Base-by-base conservation (phyloP, 2,888 invertebrate species). In the Eupelmus urozonus region DNA sequence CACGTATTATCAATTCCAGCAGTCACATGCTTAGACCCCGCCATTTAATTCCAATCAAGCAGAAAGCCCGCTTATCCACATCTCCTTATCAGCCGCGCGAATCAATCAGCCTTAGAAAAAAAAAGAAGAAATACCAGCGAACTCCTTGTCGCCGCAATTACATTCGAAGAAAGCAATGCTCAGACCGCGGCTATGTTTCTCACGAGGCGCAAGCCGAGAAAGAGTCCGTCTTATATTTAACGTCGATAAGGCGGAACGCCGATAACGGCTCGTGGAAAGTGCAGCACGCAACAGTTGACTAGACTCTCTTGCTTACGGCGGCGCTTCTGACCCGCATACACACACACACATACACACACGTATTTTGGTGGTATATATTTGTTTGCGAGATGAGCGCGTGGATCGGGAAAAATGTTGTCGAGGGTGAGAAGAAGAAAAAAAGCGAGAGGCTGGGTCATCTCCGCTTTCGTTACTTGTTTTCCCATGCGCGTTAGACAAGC, bases 201-300 rank as follows among this genome's bases (percentile, higher is more conserved):
- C 78, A 74, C 74, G 78, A 65, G 20, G 59, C 45, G 23, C 25
- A 20, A 55, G 76, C 71, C 66, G 77, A 67, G 77, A 57, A 20
- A 34, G 62, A n/a, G n/a, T n/a, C n/a, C n/a, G 72, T 78, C 67
- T 78, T 72, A 72, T 72, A 60, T 66, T 74, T 59, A 70, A 60
- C 34, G 65, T 59, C 74, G 78, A 74, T 74, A 78, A 78, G 74
- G 51, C 70, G 51, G 73, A 70, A 74, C 27, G 45, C 5, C 65
- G 78, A 78, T 78, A 78, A 63, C 59, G 70, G 3, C 74, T 78
- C 78, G 78, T 51, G 78, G 78, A 78, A 74, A 78, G 27, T 65
- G 49, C 71, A 71, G 65, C 71, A 69, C 27, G 34, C 40, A 34
- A 34, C n/a, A n/a, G n/a, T n/a, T n/a, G n/a, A n/a, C n/a, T n/a